Evolutionary conservation across 1,140 invertebrate genomes (phyloP), one percentile per base, ranked within the genome.

Genomic region (Aleiodes sp.): DNA sequence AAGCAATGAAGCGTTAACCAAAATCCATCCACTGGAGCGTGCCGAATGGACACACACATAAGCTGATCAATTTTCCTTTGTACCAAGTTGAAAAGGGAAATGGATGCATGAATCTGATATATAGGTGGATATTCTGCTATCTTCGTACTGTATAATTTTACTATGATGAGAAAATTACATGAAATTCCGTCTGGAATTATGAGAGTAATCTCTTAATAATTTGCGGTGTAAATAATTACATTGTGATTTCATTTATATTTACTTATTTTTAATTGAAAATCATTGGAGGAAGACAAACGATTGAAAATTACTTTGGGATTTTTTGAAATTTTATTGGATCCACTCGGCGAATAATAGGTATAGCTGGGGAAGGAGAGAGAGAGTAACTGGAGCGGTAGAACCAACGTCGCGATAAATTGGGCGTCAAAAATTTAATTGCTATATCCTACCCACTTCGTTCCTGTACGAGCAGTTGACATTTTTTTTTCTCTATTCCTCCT

Each of bases 391-490:
- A 52, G 46, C 46, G 19, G 10, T 35, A 33, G 39, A 62, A 16
- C 56, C 37, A 62, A 43, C 68, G 64, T 43, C 43, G 70, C 70
- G 57, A 75, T 75, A 77, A 74, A 75, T 74, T 72, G 68, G 37
- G 64, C 37, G 67, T 75, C 65, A 71, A 73, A 74, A 73, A 74
- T 75, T 65, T 74, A 72, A 77, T 75, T 77, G 72, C 72, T 75
- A 77, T 74, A 75, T 77, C 70, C 70, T 60, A 60, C 65, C 66
- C 70, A 37, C 69, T 62, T 68, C 46, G 33, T 61, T 9, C 26
- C 59, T 62, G 28, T 43, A 16, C 37, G 24, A 21, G 37, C 39
- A 19, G 19, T 12, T 35, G 26, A 52, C 16, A 21, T 37, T 52
- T 33, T 57, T 29, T 37, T 19, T 56, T 12, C 14, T 66, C 12